Evolutionary conservation across 2,888 invertebrate genomes (phyloP), one percentile per base, ranked within the genome.

Genomic region (Plebejus anna): DNA sequence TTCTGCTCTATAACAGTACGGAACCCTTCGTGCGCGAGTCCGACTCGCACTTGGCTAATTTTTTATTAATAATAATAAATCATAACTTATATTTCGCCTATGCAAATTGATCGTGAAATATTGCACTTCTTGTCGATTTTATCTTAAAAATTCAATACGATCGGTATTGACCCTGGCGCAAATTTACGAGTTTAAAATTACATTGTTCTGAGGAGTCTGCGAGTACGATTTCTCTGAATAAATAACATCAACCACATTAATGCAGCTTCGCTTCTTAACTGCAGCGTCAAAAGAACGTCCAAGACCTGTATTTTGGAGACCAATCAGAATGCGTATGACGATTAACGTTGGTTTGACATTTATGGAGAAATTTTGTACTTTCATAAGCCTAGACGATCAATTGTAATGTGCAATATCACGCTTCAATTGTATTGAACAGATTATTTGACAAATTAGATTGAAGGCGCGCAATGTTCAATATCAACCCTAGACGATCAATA

Each of bases 111-210:
- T 47, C 42, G 11, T 42, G 22, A 42, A 72, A 72, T 72, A 72
- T 72, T 72, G 42, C 72, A 72, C 28, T 47, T 47, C 42, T 47
- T 72, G 22, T 11, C 72, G 72, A 72, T 72, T 66, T 72, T 28
- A 72, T 72, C 72, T 72, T 55, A 22, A 72, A 72, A 72, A 72
- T 72, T 47, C 47, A 47, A 72, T 72, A 22, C 47, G 42, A 22
- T 71, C 11, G 72, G 47, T 11, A 11, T 13, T 42, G 72, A 47
- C 72, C 72, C 42, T 47, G 72, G 47, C 9, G 72, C 13, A 1
- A 47, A 47, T 72, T 72, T 72, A 72, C 11, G 72, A 42, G 72
- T 72, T 72, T 42, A 72, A 72, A 47, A n/a, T n/a, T n/a, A n/a
- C n/a, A n/a, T n/a, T n/a, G n/a, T n/a, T n/a, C n/a, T n/a, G n/a